Conservation (phyloP, 2,888 invertebrate genomes). For the Plusia festucae region DNA sequence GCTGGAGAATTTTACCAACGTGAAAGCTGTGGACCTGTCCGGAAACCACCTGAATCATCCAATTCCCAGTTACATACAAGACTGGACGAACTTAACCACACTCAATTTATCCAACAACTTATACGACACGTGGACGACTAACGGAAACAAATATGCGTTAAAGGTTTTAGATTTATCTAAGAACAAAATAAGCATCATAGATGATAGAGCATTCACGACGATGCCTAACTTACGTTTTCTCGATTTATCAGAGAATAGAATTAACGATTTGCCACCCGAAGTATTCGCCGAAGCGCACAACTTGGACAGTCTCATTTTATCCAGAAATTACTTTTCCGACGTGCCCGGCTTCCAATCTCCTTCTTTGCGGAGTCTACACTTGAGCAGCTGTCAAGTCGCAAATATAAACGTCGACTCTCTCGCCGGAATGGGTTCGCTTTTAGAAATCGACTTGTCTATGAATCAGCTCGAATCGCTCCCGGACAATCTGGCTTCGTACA, state of each 20-base stretch:
- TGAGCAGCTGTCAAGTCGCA: conserved; percentile 91
- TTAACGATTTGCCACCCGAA: conserved; percentile 87
- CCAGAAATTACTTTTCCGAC: conserved; percentile 90
- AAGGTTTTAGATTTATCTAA: conserved; percentile 90
- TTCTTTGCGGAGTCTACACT: conserved; percentile 88
- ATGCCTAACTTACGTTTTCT: conserved; percentile 88
- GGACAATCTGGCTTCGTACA: conserved; percentile 87
- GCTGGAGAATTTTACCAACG: conserved; percentile 82
- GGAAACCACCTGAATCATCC: conserved; percentile 87
- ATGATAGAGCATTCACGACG: conserved; percentile 89
- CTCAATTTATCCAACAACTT: conserved; percentile 90
- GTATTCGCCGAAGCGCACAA: conserved; percentile 89
- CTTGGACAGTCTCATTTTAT: conserved; percentile 90
- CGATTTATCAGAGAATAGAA: conserved; percentile 92
- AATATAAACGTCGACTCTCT: conserved; percentile 86
- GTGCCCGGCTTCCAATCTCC: conserved; percentile 89
- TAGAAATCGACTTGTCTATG: conserved; percentile 90
- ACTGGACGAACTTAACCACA: conserved; percentile 85
- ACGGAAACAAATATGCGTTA: conserved; percentile 75
- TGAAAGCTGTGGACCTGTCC: conserved; percentile 84
- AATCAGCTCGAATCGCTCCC: conserved; percentile 91
- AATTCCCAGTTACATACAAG: conserved; percentile 79
- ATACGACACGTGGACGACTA: conserved; percentile 76
- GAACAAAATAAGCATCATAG: conserved; percentile 90
- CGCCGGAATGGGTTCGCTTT: conserved; percentile 88